A percentile compares a stretch with the other conserved stretches of the same genome.
Conservation (phyloP, 1,140 invertebrate species). For the Lepidurus apus region DNA sequence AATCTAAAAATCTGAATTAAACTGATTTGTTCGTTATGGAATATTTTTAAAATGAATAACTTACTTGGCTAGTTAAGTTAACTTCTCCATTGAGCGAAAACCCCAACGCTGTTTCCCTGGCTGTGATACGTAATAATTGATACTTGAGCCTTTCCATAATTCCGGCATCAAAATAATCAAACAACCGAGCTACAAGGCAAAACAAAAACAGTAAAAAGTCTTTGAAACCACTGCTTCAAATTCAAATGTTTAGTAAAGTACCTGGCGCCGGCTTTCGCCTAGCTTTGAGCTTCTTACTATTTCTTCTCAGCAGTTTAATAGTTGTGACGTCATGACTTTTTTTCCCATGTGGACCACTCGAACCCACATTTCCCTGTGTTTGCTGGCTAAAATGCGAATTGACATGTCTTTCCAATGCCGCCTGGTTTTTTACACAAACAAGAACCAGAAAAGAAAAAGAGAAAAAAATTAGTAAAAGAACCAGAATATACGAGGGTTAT, state of each 20-base stretch:
- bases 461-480: slow-evolving; percentile 32
- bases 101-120: slow-evolving; percentile 55
- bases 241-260: slow-evolving; percentile 34
- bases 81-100: slow-evolving; percentile 50
- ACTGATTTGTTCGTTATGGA: not conserved
- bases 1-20: not conserved
- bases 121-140: slow-evolving; percentile 55
- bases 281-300: slow-evolving; percentile 76
- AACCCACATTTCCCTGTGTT: slow-evolving; percentile 48
- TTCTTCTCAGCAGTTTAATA: slow-evolving; percentile 71
- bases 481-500: not conserved
- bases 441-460: slow-evolving; percentile 40
- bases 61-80: slow-evolving; percentile 60
- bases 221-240: slow-evolving; percentile 38
- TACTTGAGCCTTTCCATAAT: slow-evolving; percentile 80
- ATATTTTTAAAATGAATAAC: slow-evolving; percentile 36
- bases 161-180: slow-evolving; percentile 80
- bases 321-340: slow-evolving; percentile 60
- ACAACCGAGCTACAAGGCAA: slow-evolving; percentile 58
- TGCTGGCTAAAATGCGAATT: slow-evolving; percentile 78
- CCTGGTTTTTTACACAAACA: slow-evolving; percentile 48
- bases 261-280: slow-evolving; percentile 60
- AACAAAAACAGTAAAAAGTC: slow-evolving; percentile 43
- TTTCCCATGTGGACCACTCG: slow-evolving; percentile 44
- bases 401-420: slow-evolving; percentile 81